phyloP scores from a whole-genome alignment of 2,113 vertebrate species.

The Athene noctua region DNA sequence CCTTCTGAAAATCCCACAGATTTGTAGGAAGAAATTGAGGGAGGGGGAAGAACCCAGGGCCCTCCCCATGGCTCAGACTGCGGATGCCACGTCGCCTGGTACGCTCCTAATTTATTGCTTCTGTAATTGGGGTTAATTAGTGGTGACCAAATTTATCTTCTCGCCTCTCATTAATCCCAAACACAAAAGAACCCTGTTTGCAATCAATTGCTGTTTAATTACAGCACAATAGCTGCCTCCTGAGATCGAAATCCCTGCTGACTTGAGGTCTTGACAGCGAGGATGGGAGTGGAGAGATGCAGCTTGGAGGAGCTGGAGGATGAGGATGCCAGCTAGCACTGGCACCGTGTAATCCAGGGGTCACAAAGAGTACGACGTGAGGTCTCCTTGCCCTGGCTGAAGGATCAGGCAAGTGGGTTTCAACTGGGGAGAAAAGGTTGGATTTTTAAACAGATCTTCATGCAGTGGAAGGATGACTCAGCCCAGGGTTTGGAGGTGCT shows the following conservation, averaged over 20 bases:
- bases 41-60: neutral
- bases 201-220: slow-evolving; percentile 71
- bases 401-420: neutral
- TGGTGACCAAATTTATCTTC: slow-evolving; percentile 69
- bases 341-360: neutral
- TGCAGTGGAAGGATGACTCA: neutral
- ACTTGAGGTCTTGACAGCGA: neutral
- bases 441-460: neutral
- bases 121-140: slow-evolving; percentile 74
- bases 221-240: slow-evolving; percentile 53
- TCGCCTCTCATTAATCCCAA: slow-evolving; percentile 60
- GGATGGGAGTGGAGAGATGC: neutral
- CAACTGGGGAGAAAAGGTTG: neutral
- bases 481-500: neutral
- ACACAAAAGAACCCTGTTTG: slow-evolving; percentile 68
- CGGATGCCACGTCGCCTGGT: neutral
- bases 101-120: slow-evolving; percentile 51
- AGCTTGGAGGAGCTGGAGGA: neutral
- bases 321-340: neutral
- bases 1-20: neutral
- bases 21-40: neutral
- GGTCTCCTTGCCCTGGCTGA: neutral
- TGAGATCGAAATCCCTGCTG: slow-evolving; percentile 43
- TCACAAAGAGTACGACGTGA: neutral
- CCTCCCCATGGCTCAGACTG: neutral